phyloP scores from a whole-genome alignment of 2,888 invertebrate species.

The Philereme transversata region DNA sequence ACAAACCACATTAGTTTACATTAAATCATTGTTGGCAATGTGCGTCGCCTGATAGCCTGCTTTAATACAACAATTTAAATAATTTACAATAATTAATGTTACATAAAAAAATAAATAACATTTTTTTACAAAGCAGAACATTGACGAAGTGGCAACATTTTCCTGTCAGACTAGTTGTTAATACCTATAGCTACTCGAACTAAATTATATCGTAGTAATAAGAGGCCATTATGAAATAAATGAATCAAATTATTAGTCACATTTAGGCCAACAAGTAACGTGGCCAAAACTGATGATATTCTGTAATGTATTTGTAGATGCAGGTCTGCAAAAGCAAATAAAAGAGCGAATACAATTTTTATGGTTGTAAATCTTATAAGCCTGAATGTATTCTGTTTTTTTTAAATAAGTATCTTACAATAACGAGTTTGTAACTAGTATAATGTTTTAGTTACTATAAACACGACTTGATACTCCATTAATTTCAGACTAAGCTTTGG shows the following conservation, averaged over 20 bases:
- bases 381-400: constrained; percentile 7
- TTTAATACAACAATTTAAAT: constrained; percentile 57
- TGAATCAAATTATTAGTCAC: constrained; percentile 16
- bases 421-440: constrained; percentile 19
- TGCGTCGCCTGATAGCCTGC: constrained; percentile 67
- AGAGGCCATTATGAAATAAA: constrained; percentile 26
- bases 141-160: constrained; percentile 80
- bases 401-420: constrained; percentile 17
- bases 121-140: constrained; percentile 80
- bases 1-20: constrained; percentile 30
- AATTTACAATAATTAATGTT: constrained; percentile 68
- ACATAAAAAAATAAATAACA: constrained; percentile 78
- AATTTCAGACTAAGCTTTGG: constrained; percentile 40
- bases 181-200: constrained; percentile 51
- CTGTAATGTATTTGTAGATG: constrained; percentile 5
- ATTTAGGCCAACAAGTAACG: constrained; percentile 32
- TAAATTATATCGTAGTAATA: constrained; percentile 61
- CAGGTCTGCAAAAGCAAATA: constrained; percentile 1
- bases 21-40: constrained; percentile 33
- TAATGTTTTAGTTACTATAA: constrained; percentile 11
- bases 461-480: constrained; percentile 24
- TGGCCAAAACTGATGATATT: constrained; percentile 10
- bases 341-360: neutral
- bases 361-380: neutral
- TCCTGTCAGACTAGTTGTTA: constrained; percentile 80